Percentiles rank a stretch among this genome's conserved stretches.
Conservation (phyloP, 1,140 invertebrate genomes). For the Laodelphax striatellus region DNA sequence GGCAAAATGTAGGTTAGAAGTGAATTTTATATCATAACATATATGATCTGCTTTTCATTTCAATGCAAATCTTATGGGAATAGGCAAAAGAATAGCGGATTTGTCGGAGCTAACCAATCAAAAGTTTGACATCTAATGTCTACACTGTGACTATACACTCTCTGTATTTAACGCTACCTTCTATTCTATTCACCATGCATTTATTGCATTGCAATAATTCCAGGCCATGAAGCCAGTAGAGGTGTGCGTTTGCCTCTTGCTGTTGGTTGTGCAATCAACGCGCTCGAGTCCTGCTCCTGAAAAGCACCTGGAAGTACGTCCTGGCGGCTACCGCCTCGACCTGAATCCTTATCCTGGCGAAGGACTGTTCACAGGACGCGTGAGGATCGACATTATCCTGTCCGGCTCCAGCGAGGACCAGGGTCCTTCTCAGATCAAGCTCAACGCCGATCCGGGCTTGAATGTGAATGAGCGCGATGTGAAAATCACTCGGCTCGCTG, state of each 20-base stretch:
- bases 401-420: not conserved
- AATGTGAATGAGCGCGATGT: constrained; percentile 21
- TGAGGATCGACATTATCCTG: constrained; percentile 18
- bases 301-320: constrained; percentile 35
- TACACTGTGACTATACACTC: no score
- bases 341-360: constrained; percentile 22
- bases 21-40: no score
- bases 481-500: constrained; percentile 19
- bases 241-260: not conserved
- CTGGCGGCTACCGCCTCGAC: constrained; percentile 22
- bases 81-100: no score
- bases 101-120: no score
- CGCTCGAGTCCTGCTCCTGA: constrained; percentile 31
- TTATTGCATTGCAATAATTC: no score
- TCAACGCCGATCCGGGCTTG: constrained; percentile 18
- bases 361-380: constrained; percentile 23
- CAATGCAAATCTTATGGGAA: no score
- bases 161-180: no score
- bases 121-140: no score
- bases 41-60: no score
- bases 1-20: no score
- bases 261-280: constrained; percentile 35
- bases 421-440: constrained; percentile 12
- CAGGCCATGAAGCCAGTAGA: not conserved
- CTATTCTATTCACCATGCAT: no score